Evolutionary conservation across 1,140 invertebrate genomes (phyloP).

Genomic region (Hirudo medicinalis): DNA sequence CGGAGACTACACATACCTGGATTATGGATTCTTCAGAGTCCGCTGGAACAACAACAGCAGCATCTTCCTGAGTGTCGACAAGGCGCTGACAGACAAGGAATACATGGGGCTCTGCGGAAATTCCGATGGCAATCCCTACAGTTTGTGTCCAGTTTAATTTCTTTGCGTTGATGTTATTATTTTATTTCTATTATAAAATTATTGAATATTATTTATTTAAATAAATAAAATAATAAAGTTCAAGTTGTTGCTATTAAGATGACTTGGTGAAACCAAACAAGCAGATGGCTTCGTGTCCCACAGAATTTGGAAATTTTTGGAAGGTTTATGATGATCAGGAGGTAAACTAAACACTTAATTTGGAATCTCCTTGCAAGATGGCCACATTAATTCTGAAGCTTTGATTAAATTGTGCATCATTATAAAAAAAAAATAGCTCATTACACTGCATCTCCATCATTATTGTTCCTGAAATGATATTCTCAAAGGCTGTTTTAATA

Average conservation of each 20-base stretch:
- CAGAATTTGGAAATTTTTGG: conserved; percentile 23
- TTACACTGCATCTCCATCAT: too few species aligned
- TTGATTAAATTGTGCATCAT: too few species aligned
- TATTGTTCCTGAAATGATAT: too few species aligned
- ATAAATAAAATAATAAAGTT: too few species aligned
- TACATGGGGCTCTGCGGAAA: conserved; percentile 21
- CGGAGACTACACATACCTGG: conserved; percentile 18
- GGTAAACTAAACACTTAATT: too few species aligned
- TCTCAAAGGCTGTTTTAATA: background rate
- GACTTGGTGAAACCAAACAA: conserved; percentile 18
- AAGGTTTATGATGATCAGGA: conserved; percentile 8
- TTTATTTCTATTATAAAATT: background rate
- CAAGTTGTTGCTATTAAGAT: conserved; percentile 14
- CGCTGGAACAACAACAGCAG: conserved; percentile 18
- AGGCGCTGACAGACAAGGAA: background rate
- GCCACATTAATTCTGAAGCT: too few species aligned
- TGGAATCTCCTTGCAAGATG: too few species aligned
- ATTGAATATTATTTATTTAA: background rate
- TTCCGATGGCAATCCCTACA: conserved; percentile 17
- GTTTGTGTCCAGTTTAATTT: conserved; percentile 6
- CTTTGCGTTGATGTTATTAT: too few species aligned
- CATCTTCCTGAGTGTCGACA: conserved; percentile 17
- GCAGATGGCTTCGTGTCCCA: conserved; percentile 6
- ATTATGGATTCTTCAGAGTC: conserved; percentile 18
- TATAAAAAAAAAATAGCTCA: too few species aligned